Conservation (phyloP, 2,888 invertebrate genomes). For the Melipona bicolor region DNA sequence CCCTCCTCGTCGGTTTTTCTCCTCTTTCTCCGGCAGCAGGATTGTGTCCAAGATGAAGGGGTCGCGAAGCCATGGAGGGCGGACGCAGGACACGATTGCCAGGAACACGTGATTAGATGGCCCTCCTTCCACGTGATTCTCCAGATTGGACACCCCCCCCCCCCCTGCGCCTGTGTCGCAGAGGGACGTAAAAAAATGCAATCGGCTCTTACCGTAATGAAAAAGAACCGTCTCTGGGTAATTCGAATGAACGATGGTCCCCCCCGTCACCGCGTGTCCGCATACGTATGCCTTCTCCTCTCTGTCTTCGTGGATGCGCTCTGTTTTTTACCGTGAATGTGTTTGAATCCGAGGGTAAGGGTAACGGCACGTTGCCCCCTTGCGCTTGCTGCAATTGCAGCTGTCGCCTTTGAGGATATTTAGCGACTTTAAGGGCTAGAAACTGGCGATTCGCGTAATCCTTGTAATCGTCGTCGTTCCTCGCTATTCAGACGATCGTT, state of each 20-base stretch:
- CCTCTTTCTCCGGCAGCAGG: constrained; percentile 50
- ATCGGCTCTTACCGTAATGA: constrained; percentile 84
- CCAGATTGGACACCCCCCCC: constrained; percentile 77
- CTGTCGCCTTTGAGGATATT: constrained; percentile 54
- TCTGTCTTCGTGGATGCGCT: constrained; percentile 7
- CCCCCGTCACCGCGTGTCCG: not conserved
- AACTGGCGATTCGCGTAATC: constrained; percentile 11
- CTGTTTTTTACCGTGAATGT: constrained; percentile 18
- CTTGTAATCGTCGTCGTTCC: not conserved
- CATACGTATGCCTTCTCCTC: not conserved
- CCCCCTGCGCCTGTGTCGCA: constrained; percentile 32
- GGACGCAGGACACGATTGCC: constrained; percentile 79
- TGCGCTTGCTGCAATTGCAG: constrained; percentile 53
- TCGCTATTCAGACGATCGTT: not conserved
- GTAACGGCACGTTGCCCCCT: not conserved
- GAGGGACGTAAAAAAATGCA: constrained; percentile 83
- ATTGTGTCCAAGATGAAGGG: constrained; percentile 67
- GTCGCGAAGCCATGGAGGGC: constrained; percentile 46
- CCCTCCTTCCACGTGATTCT: constrained; percentile 76
- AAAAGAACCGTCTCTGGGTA: constrained; percentile 78
- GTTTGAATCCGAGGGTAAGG: not conserved
- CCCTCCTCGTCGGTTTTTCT: constrained; percentile 38
- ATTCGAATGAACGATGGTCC: constrained; percentile 68
- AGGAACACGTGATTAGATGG: constrained; percentile 82
- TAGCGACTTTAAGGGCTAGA: not conserved